Evolutionary conservation across 1,140 invertebrate species (phyloP), one percentile per base, ranked within the genome.

Genomic region (Lordiphosa collinella): DNA sequence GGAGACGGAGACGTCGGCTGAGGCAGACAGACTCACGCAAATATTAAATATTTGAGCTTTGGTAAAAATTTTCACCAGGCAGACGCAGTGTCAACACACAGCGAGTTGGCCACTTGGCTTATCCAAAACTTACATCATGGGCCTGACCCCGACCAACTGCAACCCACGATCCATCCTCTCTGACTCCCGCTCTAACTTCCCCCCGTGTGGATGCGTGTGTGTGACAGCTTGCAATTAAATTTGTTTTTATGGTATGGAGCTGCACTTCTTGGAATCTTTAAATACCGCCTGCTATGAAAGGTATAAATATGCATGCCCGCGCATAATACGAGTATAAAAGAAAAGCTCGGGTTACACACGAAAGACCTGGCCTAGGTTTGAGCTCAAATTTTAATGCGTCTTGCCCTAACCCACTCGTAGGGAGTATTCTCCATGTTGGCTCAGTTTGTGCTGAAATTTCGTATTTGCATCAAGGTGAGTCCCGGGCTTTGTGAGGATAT

Each of bases 211-310:
- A 9, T 14, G 7, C 8, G 29, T 71, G 62, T 55, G 68, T 79
- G 66, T 80, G 78, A 76, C 71, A 84, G 76, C 78, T 76, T 72
- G 78, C 76, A 82, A 82, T 82, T 82, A 82, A 82, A 84, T 82
- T 76, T 84, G 76, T 84, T 84, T 82, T 84, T 84, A 82, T 82
- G 76, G 57, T 66, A 46, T 40, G 38, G 43, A 52, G 46, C 53
- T 35, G 76, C 76, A 70, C 70, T 82, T 82, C 76, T 82, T 55
- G 76, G 76, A 82, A 80, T 82, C 76, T 75, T 56, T 25, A 59
- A 36, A 71, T 67, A 38, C 63, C 37, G 55, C 49, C 48, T 37
- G 50, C 36, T 37, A 37, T 36, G 34, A 51, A 40, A 22, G 62
- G 51, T 84, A 82, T 82, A 71, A 82, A 84, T 84, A 84, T 82